phyloP scores from a whole-genome alignment of 2,888 invertebrate genomes.

The Ferdinandea cuprea region DNA sequence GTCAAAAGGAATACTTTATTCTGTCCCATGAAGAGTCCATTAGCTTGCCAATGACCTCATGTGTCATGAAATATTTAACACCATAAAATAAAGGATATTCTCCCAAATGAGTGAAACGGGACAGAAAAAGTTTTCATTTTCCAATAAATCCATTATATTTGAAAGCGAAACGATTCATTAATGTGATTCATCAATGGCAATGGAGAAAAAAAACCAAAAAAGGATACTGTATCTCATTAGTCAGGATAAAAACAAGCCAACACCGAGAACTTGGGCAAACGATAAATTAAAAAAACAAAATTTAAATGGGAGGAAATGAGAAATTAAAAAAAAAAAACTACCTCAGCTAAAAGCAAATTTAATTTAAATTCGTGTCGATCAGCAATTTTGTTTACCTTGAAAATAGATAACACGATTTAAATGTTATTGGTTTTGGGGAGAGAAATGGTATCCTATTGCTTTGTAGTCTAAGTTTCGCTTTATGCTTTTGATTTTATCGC shows the following conservation, averaged over 20 bases:
- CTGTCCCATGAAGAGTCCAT: neutral
- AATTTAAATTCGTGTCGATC: conserved; percentile 36
- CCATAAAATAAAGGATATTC: neutral
- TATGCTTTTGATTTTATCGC: too few relatives aligned
- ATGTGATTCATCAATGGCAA: conserved; percentile 35
- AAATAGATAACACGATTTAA: neutral
- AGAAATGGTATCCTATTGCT: too few relatives aligned
- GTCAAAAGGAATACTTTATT: neutral
- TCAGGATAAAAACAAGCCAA: neutral
- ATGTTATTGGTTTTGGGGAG: neutral
- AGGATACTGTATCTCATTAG: neutral
- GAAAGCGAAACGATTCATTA: conserved; percentile 45
- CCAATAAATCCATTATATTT: conserved; percentile 45
- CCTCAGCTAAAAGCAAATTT: conserved; percentile 21
- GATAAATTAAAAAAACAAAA: neutral
- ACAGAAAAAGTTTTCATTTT: conserved; percentile 8
- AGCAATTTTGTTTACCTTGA: conserved; percentile 17
- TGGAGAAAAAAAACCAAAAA: neutral
- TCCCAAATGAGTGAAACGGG: neutral
- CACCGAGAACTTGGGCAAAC: neutral
- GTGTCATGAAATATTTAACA: conserved; percentile 20
- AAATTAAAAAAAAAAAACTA: neutral
- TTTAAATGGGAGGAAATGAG: neutral
- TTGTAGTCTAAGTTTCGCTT: too few relatives aligned
- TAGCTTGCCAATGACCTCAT: neutral